Evolutionary conservation across 2,888 invertebrate species (phyloP).

Genomic region (Cheilosia scutellata): DNA sequence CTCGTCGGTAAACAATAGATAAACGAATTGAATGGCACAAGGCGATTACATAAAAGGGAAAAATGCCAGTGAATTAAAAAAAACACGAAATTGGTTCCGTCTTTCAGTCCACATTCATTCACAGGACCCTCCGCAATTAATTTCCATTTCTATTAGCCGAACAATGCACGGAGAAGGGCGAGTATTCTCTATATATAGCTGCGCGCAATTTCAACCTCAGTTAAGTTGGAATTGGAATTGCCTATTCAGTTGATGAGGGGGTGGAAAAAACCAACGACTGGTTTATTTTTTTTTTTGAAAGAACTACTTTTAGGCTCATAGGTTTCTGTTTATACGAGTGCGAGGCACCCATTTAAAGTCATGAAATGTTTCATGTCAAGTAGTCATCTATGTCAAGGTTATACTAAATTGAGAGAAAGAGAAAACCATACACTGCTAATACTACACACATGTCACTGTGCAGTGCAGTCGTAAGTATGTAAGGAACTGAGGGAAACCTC

Average conservation of each 20-base stretch:
- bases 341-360: constrained; percentile 68
- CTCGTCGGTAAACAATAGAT: constrained; percentile 21
- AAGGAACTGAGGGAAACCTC: neutral
- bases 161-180: constrained; percentile 7
- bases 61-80: constrained; percentile 7
- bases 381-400: constrained; percentile 74
- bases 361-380: constrained; percentile 74
- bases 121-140: constrained; percentile 49
- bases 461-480: too few relatives aligned
- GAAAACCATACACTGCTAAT: constrained; percentile 10
- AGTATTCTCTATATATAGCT: neutral
- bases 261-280: neutral
- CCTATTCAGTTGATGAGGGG: constrained; percentile 37
- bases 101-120: constrained; percentile 9
- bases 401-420: constrained; percentile 26
- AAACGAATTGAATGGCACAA: constrained; percentile 40
- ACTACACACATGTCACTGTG: constrained; percentile 4
- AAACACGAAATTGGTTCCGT: constrained; percentile 26
- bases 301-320: constrained; percentile 12
- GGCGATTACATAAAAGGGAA: constrained; percentile 36
- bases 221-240: constrained; percentile 58
- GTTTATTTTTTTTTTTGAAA: constrained; percentile 22
- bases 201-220: constrained; percentile 47
- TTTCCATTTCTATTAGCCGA: constrained; percentile 31
- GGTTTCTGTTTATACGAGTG: constrained; percentile 50